Conservation (phyloP, 2,797 vertebrate genomes). For the Esox lucius region DNA sequence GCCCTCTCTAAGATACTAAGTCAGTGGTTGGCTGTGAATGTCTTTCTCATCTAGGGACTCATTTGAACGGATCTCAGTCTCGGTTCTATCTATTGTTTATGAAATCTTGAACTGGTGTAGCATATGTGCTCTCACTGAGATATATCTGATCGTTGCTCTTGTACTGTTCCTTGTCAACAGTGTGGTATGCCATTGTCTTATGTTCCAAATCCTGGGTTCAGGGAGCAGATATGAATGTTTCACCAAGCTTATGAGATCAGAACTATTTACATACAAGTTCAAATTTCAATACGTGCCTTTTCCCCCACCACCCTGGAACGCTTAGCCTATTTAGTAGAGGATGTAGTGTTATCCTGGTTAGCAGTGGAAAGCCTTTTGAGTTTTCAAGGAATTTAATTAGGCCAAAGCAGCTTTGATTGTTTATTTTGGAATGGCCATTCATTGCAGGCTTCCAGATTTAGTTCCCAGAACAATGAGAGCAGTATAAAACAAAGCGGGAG, state of each 20-base stretch:
- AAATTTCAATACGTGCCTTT: conserved; percentile 21
- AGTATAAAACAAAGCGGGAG: neutral
- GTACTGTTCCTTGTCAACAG: conserved; percentile 14
- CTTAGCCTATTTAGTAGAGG: conserved; percentile 18
- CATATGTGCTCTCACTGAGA: conserved; percentile 5
- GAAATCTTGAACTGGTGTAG: conserved; percentile 6
- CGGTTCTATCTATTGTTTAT: conserved; percentile 12
- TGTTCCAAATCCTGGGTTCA: conserved; percentile 22
- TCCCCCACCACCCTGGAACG: conserved; percentile 12
- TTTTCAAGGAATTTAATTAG: conserved; percentile 40
- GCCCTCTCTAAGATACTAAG: neutral
- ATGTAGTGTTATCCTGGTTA: conserved; percentile 33
- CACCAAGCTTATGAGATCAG: conserved; percentile 25
- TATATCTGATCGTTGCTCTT: neutral
- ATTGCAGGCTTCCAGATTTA: conserved; percentile 31
- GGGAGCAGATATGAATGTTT: conserved; percentile 22
- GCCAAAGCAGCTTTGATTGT: conserved; percentile 46
- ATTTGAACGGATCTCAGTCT: conserved; percentile 11
- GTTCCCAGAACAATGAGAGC: conserved; percentile 33
- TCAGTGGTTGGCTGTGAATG: conserved; percentile 11
- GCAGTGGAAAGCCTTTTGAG: conserved; percentile 38
- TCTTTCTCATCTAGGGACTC: conserved; percentile 14
- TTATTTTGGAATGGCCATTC: conserved; percentile 42
- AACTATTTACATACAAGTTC: conserved; percentile 35
- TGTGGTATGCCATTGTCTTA: neutral